A percentile compares a stretch with the other conserved stretches of the same genome.
Conservation (phyloP, 2,797 vertebrate genomes). For the Myotis planiceps region DNA sequence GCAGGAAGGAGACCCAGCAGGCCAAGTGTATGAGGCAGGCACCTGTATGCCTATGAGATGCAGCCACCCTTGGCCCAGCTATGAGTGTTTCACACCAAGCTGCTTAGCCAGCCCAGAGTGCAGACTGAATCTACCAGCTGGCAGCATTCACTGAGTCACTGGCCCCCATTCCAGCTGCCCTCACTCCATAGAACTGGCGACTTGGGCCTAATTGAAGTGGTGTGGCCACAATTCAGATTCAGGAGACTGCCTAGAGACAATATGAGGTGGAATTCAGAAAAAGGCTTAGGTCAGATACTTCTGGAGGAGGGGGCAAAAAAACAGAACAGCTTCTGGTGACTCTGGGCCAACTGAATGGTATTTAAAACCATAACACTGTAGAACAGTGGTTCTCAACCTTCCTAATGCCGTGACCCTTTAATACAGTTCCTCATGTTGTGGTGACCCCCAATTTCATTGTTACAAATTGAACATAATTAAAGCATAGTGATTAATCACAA, state of each 20-base stretch:
- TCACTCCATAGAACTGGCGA: background rate
- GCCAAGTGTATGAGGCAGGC: background rate
- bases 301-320: too few relatives aligned
- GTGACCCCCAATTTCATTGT: too few relatives aligned
- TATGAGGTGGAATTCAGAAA: background rate
- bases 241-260: conserved; percentile 15
- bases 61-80: background rate
- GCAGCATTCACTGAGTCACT: background rate
- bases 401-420: too few relatives aligned
- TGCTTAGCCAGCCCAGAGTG: background rate
- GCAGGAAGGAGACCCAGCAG: background rate
- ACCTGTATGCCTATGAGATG: background rate
- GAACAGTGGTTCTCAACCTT: background rate
- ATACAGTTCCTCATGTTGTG: too few relatives aligned
- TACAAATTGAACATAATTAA: too few relatives aligned
- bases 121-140: background rate
- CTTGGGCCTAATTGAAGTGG: background rate
- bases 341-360: background rate
- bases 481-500: too few relatives aligned
- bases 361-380: background rate
- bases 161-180: background rate
- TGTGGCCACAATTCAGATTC: background rate
- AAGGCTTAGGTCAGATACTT: background rate
- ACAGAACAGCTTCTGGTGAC: too few relatives aligned
- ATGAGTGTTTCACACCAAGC: background rate